These are phyloP conservation scores for Candidula unifasciata DNA, from an alignment of 2,888 invertebrate genomes.

Conservation along the genomic window DNA sequence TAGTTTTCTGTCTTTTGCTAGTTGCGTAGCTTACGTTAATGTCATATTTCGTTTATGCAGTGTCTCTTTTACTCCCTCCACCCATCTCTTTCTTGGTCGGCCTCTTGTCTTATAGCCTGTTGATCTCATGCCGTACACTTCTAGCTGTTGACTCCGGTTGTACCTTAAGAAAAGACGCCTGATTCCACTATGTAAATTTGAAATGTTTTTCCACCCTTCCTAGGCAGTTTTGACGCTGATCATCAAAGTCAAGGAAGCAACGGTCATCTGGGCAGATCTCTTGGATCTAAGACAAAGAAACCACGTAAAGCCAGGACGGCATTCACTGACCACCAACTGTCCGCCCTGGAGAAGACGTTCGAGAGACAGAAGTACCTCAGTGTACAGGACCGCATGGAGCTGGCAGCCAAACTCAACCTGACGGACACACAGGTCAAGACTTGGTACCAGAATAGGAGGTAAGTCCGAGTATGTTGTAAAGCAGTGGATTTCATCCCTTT, in stretches of 20 bases:
- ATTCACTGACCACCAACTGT: conserved; percentile 96
- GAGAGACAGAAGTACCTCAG: conserved; percentile 90
- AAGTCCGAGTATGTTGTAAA: conserved; percentile 2
- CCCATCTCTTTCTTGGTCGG: too few species aligned
- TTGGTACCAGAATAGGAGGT: conserved; percentile 99
- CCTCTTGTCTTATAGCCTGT: too few species aligned
- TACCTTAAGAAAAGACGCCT: not conserved
- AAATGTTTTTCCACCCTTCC: not conserved
- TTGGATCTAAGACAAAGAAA: conserved; percentile 83
- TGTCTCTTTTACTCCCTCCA: too few species aligned
- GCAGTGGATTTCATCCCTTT: too few species aligned
- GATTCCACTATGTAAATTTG: not conserved
- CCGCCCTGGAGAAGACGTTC: conserved; percentile 94
- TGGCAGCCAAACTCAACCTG: conserved; percentile 93
- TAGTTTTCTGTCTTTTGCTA: too few species aligned
- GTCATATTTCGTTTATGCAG: too few species aligned
- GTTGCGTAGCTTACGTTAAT: too few species aligned
- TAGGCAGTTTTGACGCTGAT: conserved; percentile 41
- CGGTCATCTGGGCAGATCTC: not conserved
- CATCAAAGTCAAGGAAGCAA: not conserved
- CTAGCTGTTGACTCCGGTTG: too few species aligned
- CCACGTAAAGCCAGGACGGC: conserved; percentile 97
- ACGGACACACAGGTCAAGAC: conserved; percentile 99
- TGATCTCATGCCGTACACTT: too few species aligned
- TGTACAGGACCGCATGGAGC: conserved; percentile 94